Base-by-base conservation (phyloP, 2,797 vertebrate species). In the Microctenopoma stevenorrisi region DNA sequence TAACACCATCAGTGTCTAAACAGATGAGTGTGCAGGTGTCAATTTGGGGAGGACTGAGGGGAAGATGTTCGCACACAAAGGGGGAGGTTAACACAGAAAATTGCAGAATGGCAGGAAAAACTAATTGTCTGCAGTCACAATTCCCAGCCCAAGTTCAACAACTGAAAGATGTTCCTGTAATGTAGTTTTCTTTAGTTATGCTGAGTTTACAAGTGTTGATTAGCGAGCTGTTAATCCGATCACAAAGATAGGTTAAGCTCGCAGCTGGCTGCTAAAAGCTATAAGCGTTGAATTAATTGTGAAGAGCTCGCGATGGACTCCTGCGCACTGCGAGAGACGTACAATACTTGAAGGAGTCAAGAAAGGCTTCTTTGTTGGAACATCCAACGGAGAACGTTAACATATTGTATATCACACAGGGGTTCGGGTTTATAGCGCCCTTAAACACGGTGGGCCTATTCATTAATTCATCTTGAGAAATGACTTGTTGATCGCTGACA, bases 1-100 rank as follows among this genome's bases (percentile, higher is more conserved):
- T 74, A 22, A 91, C 92, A 92, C 90, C 70, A 92, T 93, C 90
- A 87, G 69, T 70, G 13, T 25, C 37, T 26, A 64, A 51, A 50
- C 12, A 61, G 56, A 82, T 78, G 73, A 82, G 72, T 76, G 52
- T 76, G 72, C 35, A 64, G 30, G 68, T 84, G 46, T 63, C 12
- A 62, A 0, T 49, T 4, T 63, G 54, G 56, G 47, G 47, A 42
- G 3, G 22, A 40, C 6, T 72, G 43, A 63, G 51, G 6, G 68
- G 46, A 81, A 85, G 13, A 30, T 25, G 33, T 18, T 75, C 30
- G 10, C 3, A 1, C 30, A 54, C 16, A 3, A 0, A 46, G 67
- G 38, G 67, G 28, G 81, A 78, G 61, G 15, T 78, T 79, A 64
- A 10, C 22, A 26, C 7, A 1, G 0, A 53, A 72, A 64, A 4